Conservation (phyloP, 1,140 invertebrate genomes). For the Amyelois transitella region DNA sequence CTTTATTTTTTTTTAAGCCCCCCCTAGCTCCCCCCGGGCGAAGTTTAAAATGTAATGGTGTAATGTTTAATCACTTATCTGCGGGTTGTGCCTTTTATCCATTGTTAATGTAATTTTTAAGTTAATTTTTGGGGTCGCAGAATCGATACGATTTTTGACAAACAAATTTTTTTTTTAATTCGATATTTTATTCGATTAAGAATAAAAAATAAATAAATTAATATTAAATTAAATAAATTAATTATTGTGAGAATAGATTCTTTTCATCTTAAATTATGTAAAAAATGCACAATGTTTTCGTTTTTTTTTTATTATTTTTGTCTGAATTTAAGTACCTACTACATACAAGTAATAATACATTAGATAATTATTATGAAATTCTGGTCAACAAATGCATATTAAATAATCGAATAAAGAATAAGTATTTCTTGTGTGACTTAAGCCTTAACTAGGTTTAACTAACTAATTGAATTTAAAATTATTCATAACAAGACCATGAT, state of each 20-base stretch:
- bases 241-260: not conserved
- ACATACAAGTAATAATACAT: too few relatives aligned
- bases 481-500: too few relatives aligned
- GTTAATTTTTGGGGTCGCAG: constrained; percentile 41
- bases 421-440: too few relatives aligned
- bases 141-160: not conserved
- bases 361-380: too few relatives aligned
- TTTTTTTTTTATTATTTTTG: not conserved
- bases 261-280: not conserved
- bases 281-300: not conserved
- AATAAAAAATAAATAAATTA: too few relatives aligned
- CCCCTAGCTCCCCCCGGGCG: constrained; percentile 52
- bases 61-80: constrained; percentile 70
- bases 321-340: too few relatives aligned
- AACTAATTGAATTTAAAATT: too few relatives aligned
- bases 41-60: constrained; percentile 70
- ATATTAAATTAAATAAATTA: too few relatives aligned
- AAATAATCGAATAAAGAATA: too few relatives aligned
- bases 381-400: too few relatives aligned
- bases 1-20: constrained; percentile 48
- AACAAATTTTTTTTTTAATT: not conserved
- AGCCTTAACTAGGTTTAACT: too few relatives aligned
- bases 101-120: constrained; percentile 67
- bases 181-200: not conserved
- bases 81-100: constrained; percentile 58